Conservation (phyloP, 2,797 vertebrate genomes). For the Oophaga sylvatica region DNA sequence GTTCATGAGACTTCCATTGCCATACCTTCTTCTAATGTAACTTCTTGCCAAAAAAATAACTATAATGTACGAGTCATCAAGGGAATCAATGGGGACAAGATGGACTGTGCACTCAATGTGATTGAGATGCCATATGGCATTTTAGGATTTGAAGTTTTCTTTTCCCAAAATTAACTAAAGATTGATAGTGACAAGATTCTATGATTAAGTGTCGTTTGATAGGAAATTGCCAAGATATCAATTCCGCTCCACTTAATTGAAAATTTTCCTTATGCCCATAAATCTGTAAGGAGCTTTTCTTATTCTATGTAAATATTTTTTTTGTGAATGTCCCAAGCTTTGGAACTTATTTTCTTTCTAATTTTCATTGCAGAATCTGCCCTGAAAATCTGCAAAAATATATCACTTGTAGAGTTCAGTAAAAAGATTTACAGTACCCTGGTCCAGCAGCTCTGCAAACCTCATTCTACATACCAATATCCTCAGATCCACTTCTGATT, state of each 20-base stretch:
- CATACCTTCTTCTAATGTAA: background rate
- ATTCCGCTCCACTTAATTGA: background rate
- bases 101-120: background rate
- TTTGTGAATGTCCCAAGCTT: background rate
- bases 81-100: background rate
- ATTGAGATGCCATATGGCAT: background rate
- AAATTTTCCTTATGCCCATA: background rate
- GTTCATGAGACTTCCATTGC: background rate
- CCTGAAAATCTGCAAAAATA: background rate
- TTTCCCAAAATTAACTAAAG: background rate
- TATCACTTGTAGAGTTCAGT: background rate
- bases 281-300: background rate
- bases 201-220: background rate
- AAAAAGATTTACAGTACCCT: no score
- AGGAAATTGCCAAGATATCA: background rate
- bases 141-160: background rate
- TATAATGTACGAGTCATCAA: background rate
- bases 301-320: background rate
- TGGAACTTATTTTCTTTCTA: no score
- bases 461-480: no score
- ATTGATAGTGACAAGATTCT: background rate
- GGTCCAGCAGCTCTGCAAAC: no score
- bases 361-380: no score
- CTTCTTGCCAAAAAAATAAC: background rate
- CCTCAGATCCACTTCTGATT: no score